Evolutionary conservation across 2,888 invertebrate species (phyloP), one percentile per base, ranked within the genome.

Genomic region (Eupithecia pulchellata): DNA sequence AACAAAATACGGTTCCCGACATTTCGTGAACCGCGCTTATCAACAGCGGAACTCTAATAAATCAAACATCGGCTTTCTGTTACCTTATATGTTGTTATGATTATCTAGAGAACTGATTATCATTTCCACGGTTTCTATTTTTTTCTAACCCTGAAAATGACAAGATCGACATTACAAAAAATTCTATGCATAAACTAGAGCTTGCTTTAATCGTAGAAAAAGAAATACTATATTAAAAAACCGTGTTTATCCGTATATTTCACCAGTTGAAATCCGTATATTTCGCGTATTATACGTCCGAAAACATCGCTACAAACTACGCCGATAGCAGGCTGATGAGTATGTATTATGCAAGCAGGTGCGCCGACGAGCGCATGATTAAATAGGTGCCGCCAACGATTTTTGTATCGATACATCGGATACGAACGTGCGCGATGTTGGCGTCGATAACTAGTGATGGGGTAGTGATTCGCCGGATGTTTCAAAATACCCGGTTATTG

Each of bases 301-400:
- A 84, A 87, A 87, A 87, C 89, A 91, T 90, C 86, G 89, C 89
- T 89, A 88, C 84, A 85, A 88, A 88, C 87, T 86, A 81, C 80
- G 81, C 83, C 85, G 90, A 90, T 89, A 88, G 80, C 85, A 79
- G 79, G 75, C 82, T 91, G 90, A 93, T 93, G 92, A 93, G 93
- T 93, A 93, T 93, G 93, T 91, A 93, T 93, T 90, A 92, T 91
- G 87, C 80, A 84, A 85, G 92, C 93, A 93, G 93, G 92, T 93
- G 92, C 87, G 86, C 75, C 79, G 74, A 75, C 79, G 75, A 82
- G 82, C 87, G 82, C 87, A 89, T 91, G 91, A 92, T 92, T 90
- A 92, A 93, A 88, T 91, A 89, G 89, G 89, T 90, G 91, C 91
- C 90, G 88, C 89, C 87, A 83, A 89, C 88, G 89, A 91, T 90